phyloP scores from a whole-genome alignment of 2,113 vertebrate species.

The Triplophysa rosa region DNA sequence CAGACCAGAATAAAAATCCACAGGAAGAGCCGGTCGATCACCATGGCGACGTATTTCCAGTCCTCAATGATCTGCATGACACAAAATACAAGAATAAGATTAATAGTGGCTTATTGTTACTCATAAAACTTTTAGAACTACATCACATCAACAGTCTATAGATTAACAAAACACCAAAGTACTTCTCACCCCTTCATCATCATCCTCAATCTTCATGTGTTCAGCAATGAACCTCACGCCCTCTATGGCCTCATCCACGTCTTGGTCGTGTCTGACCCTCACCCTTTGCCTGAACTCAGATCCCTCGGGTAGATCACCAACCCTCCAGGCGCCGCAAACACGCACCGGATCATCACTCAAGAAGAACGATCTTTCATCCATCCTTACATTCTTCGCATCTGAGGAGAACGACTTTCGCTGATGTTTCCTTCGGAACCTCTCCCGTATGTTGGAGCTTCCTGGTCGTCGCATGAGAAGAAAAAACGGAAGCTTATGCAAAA shows the following conservation, averaged over 20 bases:
- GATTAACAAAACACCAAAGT: background rate
- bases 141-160: background rate
- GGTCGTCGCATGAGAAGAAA: constrained; percentile 78
- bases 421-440: constrained; percentile 62
- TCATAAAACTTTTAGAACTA: background rate
- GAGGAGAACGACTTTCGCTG: constrained; percentile 29
- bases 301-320: constrained; percentile 63
- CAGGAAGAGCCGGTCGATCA: constrained; percentile 80
- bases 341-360: constrained; percentile 66
- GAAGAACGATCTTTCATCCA: constrained; percentile 63
- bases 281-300: constrained; percentile 64
- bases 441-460: constrained; percentile 62
- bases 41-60: constrained; percentile 83
- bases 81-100: background rate
- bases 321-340: constrained; percentile 65
- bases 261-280: constrained; percentile 61
- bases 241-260: constrained; percentile 76
- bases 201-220: constrained; percentile 78
- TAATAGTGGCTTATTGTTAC: background rate
- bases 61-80: constrained; percentile 76
- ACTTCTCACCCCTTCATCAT: constrained; percentile 75
- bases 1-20: constrained; percentile 83
- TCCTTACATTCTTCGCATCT: constrained; percentile 31
- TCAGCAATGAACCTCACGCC: constrained; percentile 77
- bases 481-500: constrained; percentile 71